A percentile compares a stretch with the other conserved stretches of the same genome.
Evolutionary conservation across 92 coral and sea anemone genomes (phyloP).

Genomic region (Ricordea florida): DNA sequence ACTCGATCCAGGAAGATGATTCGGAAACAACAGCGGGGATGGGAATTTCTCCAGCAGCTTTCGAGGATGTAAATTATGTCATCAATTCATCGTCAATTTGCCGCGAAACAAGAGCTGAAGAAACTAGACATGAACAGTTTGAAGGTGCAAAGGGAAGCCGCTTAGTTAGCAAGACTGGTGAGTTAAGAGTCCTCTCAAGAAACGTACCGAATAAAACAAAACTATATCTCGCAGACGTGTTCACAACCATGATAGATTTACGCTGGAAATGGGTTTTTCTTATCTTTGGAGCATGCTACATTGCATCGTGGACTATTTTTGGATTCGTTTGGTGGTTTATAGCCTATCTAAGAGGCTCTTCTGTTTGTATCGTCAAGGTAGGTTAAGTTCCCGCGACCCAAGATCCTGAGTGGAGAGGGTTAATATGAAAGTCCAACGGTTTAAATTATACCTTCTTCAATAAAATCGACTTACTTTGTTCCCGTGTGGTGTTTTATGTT

Average conservation of each 20-base stretch:
- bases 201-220: slow-evolving; percentile 68
- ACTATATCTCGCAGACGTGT: slow-evolving; percentile 73
- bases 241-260: slow-evolving; percentile 80
- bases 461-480: no score
- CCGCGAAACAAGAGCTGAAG: background rate
- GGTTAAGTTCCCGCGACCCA: background rate
- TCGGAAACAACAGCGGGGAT: no score
- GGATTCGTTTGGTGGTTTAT: slow-evolving; percentile 84
- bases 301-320: slow-evolving; percentile 81
- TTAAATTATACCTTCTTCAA: background rate
- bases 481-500: background rate
- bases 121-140: no score
- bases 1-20: no score
- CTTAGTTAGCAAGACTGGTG: slow-evolving; percentile 74
- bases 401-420: background rate
- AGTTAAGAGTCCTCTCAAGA: slow-evolving; percentile 63
- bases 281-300: slow-evolving; percentile 68
- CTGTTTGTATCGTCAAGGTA: slow-evolving; percentile 79
- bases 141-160: background rate
- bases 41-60: background rate
- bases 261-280: slow-evolving; percentile 88
- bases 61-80: no score
- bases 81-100: background rate
- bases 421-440: background rate
- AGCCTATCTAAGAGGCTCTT: slow-evolving; percentile 67